These are phyloP conservation scores for Liposcelis brunnea DNA, from an alignment of 2,888 invertebrate species.

Conservation along the genomic window DNA sequence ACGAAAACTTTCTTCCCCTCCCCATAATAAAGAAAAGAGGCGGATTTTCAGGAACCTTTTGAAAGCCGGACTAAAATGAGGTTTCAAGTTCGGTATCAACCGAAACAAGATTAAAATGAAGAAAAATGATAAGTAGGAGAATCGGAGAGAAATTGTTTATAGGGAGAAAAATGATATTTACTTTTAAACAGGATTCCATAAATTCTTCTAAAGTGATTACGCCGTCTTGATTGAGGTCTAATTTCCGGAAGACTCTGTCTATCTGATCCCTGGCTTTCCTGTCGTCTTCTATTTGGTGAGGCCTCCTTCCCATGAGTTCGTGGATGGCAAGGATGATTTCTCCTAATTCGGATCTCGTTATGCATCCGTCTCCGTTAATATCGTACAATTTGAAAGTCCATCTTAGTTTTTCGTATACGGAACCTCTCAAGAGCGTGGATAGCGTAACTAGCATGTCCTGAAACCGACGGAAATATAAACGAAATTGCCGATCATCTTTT, in stretches of 20 bases:
- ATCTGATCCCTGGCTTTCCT: constrained; percentile 74
- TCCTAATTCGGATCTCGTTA: constrained; percentile 74
- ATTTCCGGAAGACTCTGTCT: constrained; percentile 73
- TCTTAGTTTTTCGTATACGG: constrained; percentile 80
- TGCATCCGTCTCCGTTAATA: constrained; percentile 89
- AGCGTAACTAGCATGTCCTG: constrained; percentile 89
- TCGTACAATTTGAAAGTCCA: constrained; percentile 97
- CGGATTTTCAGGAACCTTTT: too few relatives aligned
- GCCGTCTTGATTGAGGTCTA: constrained; percentile 84
- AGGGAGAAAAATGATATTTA: constrained; percentile 19
- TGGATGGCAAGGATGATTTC: constrained; percentile 82
- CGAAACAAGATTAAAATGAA: too few relatives aligned
- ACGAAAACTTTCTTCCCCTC: too few relatives aligned
- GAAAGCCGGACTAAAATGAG: too few relatives aligned
- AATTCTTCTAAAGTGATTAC: constrained; percentile 92
- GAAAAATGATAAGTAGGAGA: too few relatives aligned
- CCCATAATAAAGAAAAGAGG: too few relatives aligned
- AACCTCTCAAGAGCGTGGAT: constrained; percentile 80
- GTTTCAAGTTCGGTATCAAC: too few relatives aligned
- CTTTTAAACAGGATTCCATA: constrained; percentile 84
- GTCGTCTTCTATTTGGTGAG: constrained; percentile 58
- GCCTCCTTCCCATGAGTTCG: constrained; percentile 67
- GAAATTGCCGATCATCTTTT: too few relatives aligned
- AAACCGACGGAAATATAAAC: constrained; percentile 17
- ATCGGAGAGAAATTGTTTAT: too few relatives aligned